phyloP scores from a whole-genome alignment of 2,888 invertebrate species.

The Rotaria magnacalcarata region DNA sequence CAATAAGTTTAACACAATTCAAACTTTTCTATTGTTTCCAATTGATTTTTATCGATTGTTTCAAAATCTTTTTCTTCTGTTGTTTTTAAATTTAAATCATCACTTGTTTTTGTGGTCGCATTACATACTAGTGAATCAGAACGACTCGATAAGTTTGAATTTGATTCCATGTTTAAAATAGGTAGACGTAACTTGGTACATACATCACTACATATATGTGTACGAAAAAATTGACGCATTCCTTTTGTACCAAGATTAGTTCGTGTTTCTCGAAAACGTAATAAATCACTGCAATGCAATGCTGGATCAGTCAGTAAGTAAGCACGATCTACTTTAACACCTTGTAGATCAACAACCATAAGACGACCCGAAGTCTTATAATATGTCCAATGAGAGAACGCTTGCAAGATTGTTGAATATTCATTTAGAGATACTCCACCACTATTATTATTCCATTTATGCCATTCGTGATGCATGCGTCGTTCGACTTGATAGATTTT shows the following conservation, averaged over 20 bases:
- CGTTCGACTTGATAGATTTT: conserved; percentile 30
- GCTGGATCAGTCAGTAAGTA: conserved; percentile 39
- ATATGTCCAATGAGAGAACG: conserved; percentile 39
- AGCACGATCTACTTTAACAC: neutral
- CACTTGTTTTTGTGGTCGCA: neutral
- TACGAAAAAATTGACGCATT: conserved; percentile 35
- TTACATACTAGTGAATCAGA: neutral
- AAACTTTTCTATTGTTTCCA: neutral
- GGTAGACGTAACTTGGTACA: conserved; percentile 20
- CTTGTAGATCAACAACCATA: conserved; percentile 40
- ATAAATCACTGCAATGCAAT: conserved; percentile 33
- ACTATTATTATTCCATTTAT: conserved; percentile 30
- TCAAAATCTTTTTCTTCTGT: neutral
- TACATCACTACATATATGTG: conserved; percentile 17
- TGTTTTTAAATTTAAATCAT: neutral
- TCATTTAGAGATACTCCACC: neutral
- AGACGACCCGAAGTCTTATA: neutral
- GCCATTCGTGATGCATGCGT: neutral
- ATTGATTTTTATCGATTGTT: neutral
- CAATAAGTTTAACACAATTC: neutral
- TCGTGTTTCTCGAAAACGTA: conserved; percentile 35
- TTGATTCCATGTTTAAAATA: neutral
- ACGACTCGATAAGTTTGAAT: neutral
- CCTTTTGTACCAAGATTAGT: conserved; percentile 28
- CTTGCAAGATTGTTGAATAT: conserved; percentile 15